Evolutionary conservation across 2,888 invertebrate species (phyloP).

Genomic region (Schizaphis graminum): DNA sequence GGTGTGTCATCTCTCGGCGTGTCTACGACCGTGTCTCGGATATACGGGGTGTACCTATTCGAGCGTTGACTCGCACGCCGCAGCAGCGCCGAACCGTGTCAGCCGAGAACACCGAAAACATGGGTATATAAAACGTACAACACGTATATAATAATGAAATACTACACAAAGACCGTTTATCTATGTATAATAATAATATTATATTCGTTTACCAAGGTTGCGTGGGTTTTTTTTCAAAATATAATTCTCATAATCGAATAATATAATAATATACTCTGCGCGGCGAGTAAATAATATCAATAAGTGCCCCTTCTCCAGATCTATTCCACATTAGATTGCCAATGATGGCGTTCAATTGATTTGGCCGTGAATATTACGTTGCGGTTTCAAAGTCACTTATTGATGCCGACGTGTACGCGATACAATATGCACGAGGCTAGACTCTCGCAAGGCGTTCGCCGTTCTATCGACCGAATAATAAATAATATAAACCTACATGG

Average conservation of each 20-base stretch:
- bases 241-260: constrained; percentile 15
- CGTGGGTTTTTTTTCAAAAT: background rate
- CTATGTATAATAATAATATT: background rate
- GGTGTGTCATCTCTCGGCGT: constrained; percentile 36
- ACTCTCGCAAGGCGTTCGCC: background rate
- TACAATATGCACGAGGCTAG: background rate
- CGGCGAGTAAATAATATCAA: background rate
- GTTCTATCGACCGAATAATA: background rate
- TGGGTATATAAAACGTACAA: background rate
- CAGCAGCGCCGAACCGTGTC: background rate
- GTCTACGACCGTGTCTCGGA: background rate
- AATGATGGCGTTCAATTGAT: constrained; percentile 41
- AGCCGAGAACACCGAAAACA: constrained; percentile 20
- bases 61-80: constrained; percentile 17
- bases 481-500: background rate
- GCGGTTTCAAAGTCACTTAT: constrained; percentile 59
- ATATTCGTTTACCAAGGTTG: constrained; percentile 29
- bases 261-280: background rate
- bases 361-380: constrained; percentile 54
- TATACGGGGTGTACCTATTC: constrained; percentile 2
- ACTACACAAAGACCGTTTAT: constrained; percentile 36
- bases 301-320: background rate
- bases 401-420: background rate
- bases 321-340: background rate
- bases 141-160: background rate